Percentiles rank a stretch among this genome's conserved stretches.
These are phyloP conservation scores for Ptychoptera albimana DNA, from an alignment of 2,888 invertebrate genomes.

Conservation along the genomic window DNA sequence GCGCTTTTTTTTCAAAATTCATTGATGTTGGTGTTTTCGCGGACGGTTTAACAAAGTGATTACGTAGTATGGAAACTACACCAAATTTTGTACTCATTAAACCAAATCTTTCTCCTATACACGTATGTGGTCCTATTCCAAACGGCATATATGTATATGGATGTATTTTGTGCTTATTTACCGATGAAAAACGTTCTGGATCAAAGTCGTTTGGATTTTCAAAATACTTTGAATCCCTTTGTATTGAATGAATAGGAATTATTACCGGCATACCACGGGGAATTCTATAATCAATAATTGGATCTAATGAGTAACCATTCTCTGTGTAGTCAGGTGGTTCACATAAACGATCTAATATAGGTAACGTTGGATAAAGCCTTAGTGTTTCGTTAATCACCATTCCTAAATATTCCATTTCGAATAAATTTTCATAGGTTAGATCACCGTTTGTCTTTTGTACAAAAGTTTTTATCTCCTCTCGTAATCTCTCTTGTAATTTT, in stretches of 20 bases:
- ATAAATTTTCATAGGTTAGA: constrained; percentile 27
- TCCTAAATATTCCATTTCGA: constrained; percentile 30
- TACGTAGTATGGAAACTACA: constrained; percentile 22
- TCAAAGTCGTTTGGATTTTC: constrained; percentile 24
- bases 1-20: constrained; percentile 22
- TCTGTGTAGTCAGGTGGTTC: constrained; percentile 12
- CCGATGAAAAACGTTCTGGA: constrained; percentile 27
- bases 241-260: constrained; percentile 23
- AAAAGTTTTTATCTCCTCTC: constrained; percentile 28
- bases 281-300: constrained; percentile 18
- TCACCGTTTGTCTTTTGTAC: constrained; percentile 22
- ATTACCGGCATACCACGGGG: constrained; percentile 24
- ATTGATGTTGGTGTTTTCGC: constrained; percentile 18
- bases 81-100: constrained; percentile 27
- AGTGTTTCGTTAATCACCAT: constrained; percentile 25
- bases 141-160: constrained; percentile 29
- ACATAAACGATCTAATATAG: constrained; percentile 27
- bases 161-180: constrained; percentile 20
- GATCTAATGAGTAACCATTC: constrained; percentile 19
- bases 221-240: constrained; percentile 26
- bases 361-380: constrained; percentile 26
- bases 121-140: constrained; percentile 27
- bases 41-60: constrained; percentile 22
- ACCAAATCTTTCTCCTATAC: constrained; percentile 29
- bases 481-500: constrained; percentile 27